Conservation (phyloP, 2,888 invertebrate genomes). For the Orchesella flavescens region DNA sequence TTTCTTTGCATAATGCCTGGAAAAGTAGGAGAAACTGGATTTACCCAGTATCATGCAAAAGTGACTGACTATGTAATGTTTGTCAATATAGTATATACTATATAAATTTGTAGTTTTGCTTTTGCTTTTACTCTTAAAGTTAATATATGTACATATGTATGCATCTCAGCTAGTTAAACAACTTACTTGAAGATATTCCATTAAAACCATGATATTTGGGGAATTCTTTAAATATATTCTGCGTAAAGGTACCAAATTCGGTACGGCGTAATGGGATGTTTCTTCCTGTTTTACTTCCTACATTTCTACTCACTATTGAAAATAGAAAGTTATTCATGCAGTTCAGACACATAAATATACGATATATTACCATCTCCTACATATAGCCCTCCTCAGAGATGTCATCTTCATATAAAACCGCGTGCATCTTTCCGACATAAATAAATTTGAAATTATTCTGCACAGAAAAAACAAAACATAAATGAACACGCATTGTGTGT, state of each 20-base stretch:
- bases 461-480: background rate
- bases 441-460: background rate
- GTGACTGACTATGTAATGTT: conserved; percentile 14
- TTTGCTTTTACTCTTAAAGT: too few relatives aligned
- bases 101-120: too few relatives aligned
- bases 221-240: background rate
- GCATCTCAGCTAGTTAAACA: too few relatives aligned
- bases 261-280: too few relatives aligned
- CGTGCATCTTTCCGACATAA: too few relatives aligned
- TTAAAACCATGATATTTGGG: too few relatives aligned
- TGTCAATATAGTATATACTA: too few relatives aligned
- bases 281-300: too few relatives aligned
- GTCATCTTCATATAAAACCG: background rate
- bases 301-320: background rate
- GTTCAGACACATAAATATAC: background rate
- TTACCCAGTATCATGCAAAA: conserved; percentile 34
- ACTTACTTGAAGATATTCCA: too few relatives aligned
- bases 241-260: background rate
- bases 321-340: conserved; percentile 4
- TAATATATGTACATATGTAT: too few relatives aligned
- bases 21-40: conserved; percentile 31
- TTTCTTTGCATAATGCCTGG: conserved; percentile 23
- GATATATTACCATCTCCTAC: background rate
- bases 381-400: too few relatives aligned
- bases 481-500: too few relatives aligned